Evolutionary conservation across 2,888 invertebrate genomes (phyloP).

Genomic region (Subacronicta megacephala): DNA sequence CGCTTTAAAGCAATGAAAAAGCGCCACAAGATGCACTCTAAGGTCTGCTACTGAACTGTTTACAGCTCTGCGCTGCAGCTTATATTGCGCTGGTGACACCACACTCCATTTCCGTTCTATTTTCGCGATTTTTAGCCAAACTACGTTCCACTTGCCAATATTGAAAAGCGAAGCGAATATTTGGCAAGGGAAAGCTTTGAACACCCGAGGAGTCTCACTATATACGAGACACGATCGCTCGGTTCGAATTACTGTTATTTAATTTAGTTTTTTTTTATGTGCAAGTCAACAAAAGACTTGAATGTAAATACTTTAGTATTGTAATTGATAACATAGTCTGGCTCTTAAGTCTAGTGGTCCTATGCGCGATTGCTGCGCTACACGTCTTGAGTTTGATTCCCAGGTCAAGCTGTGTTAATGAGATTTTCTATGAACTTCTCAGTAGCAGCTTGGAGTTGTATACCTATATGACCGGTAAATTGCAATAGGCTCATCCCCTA

Average conservation of each 20-base stretch:
- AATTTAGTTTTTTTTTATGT: constrained; percentile 7
- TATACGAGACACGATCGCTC: constrained; percentile 45
- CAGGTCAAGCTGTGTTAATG: too few relatives aligned
- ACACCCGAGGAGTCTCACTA: constrained; percentile 59
- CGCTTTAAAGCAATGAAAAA: constrained; percentile 67
- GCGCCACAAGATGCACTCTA: constrained; percentile 64
- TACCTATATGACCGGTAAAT: too few relatives aligned
- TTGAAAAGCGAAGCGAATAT: constrained; percentile 69
- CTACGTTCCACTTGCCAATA: constrained; percentile 72
- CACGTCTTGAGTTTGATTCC: too few relatives aligned
- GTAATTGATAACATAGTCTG: too few relatives aligned
- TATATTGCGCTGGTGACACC: constrained; percentile 74
- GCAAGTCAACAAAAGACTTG: too few relatives aligned
- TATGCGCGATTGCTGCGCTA: too few relatives aligned
- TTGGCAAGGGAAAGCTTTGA: constrained; percentile 69
- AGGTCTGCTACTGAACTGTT: constrained; percentile 68
- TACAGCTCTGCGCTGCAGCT: constrained; percentile 63
- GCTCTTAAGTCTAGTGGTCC: too few relatives aligned
- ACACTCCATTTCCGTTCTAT: constrained; percentile 76
- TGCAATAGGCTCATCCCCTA: too few relatives aligned
- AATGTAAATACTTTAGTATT: background rate
- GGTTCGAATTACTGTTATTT: constrained; percentile 16
- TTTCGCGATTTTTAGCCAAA: constrained; percentile 76
- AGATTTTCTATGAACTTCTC: too few relatives aligned
- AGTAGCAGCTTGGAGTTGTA: too few relatives aligned